Base-by-base conservation (phyloP, 2,113 vertebrate genomes). In the Myocastor coypus region DNA sequence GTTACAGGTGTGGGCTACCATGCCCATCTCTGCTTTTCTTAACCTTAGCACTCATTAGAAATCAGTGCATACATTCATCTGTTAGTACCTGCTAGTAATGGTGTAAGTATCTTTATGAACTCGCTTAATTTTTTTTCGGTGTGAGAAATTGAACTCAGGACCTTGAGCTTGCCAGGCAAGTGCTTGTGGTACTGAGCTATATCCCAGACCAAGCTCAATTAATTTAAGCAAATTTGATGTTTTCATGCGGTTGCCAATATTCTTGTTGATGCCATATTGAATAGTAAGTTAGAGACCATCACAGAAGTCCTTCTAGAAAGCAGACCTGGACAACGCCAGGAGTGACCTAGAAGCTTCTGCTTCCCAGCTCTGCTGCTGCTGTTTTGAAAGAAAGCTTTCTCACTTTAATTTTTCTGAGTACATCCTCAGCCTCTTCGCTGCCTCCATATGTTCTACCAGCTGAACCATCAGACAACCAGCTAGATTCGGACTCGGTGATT, bases 401-500 rank as follows among this genome's bases (percentile, higher is more conserved):
- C 75, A 20, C 81, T 96, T 86, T 63, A 55, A 59, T 91, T 92
- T 81, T 91, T 73, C 7, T 42, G 77, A 81, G 50, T 64, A 63
- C 24, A 94, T 40, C 64, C 55, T 71, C 66, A 28, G 6, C 82
- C n/a, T 63, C 75, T 83, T n/a, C 22, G 12, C 78, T 95, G n/a
- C 50, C 92, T 87, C 94, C 71, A 55, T 97, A 78, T 73, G 61
- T 85, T 95, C 80, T 85, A 57, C 84, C 94, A 82, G 87, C 90
- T 95, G 96, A 96, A 83, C 87, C 82, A 94, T 55, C 66, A 93
- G 61, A 83, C 78, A 28, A 80, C 89, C 50, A 94, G 88, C 50
- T 81, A 83, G 50, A 40, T 96, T 59, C 37, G 42, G 88, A 66
- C 64, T 80, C 78, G 2, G 78, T 87, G 86, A 97, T 87, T 96